Evolutionary conservation across 1,140 invertebrate genomes (phyloP).

Genomic region (Philotrypesis tridentata): DNA sequence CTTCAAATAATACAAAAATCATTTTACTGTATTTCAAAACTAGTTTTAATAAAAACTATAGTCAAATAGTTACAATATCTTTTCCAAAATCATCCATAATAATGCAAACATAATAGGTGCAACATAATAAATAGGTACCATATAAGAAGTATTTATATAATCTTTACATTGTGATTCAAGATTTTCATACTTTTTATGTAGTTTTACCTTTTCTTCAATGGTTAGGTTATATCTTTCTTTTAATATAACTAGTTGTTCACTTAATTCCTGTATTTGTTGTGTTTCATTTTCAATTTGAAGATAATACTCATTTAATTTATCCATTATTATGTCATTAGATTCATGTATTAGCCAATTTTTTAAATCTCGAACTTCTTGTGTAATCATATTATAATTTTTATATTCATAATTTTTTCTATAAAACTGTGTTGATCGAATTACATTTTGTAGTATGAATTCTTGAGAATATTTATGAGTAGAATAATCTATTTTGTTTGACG

Average conservation of each 20-base stretch:
- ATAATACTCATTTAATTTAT: conserved; percentile 62
- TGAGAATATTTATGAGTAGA: conserved; percentile 32
- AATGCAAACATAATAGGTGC: conserved; percentile 65
- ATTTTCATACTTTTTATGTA: conserved; percentile 67
- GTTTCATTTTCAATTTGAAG: conserved; percentile 68
- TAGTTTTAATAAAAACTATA: conserved; percentile 24
- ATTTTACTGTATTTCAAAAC: conserved; percentile 26
- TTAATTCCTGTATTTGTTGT: conserved; percentile 68
- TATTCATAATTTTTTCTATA: conserved; percentile 55
- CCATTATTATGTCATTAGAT: conserved; percentile 56
- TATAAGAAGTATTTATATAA: conserved; percentile 65
- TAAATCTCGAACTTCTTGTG: conserved; percentile 60
- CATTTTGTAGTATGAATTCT: conserved; percentile 61
- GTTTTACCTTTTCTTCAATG: conserved; percentile 70
- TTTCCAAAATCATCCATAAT: conserved; percentile 69
- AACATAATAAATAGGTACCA: conserved; percentile 70
- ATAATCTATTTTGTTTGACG: conserved; percentile 18
- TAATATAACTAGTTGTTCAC: conserved; percentile 73
- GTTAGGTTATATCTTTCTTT: conserved; percentile 73
- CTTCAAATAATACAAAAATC: background rate
- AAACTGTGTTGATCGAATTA: conserved; percentile 59
- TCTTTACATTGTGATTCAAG: conserved; percentile 68
- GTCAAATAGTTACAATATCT: conserved; percentile 66
- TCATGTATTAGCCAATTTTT: conserved; percentile 63
- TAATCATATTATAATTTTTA: conserved; percentile 58